Evolutionary conservation across 2,888 invertebrate genomes (phyloP), one percentile per base, ranked within the genome.

Genomic region (Cactoblastis cactorum): DNA sequence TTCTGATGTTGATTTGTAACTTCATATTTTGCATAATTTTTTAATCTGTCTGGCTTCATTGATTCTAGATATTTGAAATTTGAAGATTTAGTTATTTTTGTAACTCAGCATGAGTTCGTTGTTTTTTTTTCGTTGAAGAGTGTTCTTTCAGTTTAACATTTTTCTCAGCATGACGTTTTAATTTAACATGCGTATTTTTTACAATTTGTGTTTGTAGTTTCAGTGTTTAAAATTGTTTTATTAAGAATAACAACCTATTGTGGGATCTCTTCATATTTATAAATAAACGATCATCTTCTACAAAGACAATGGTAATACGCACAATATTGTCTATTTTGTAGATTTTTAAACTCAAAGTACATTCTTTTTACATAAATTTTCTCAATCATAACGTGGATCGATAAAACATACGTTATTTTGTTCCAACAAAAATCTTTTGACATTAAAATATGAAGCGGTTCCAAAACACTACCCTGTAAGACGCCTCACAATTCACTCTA

Each of bases 71-170:
- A 24, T 24, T 14, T 22, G 1, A 48, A 51, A 53, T 39, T 49
- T 45, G 53, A 53, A 45, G 50, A 47, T 17, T 43, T 52, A 37
- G 45, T 14, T 46, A 15, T 14, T 41, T 57, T 57, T 57, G 51
- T 58, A 61, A 61, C 56, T 57, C 56, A 59, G 65, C 67, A 67
- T 65, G 69, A 59, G 62, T 63, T 57, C 47, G 47, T 50, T 58
- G 48, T 51, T 58, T 41, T 52, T 60, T 53, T 58, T 59, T 45
- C n/a, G n/a, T 50, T 41, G 49, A 51, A 49, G 41, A 28, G 51
- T 45, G 56, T 54, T 54, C 53, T 55, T 52, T 52, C 38, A 53
- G 58, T 52, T 59, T 54, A 43, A 58, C 53, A 52, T 43, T 34
- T 50, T 51, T 57, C 33, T 55, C 34, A 56, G 60, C 58, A 55